Base-by-base conservation (phyloP, 2,113 vertebrate species). In the Siniperca knerii region DNA sequence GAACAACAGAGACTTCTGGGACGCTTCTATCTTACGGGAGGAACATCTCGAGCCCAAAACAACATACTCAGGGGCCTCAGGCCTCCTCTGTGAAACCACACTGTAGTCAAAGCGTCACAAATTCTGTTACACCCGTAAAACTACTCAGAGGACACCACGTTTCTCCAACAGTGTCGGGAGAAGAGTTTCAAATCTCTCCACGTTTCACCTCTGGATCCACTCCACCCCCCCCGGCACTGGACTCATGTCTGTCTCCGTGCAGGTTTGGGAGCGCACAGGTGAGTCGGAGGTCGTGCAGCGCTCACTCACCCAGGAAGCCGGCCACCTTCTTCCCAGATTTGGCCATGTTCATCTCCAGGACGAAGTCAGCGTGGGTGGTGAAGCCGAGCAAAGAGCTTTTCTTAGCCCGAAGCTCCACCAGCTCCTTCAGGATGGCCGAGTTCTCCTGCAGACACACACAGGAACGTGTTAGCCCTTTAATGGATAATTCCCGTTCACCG, bases 271-370 rank as follows among this genome's bases (percentile, higher is more conserved):
- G 33, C 70, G 13, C 4, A 23, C 35, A 29, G 37, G 60, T 18
- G 67, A 29, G 29, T 11, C 8, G 42, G 12, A 6, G 5, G 58
- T 23, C 8, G 7, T 7, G 0, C n/a, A 3, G 25, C 11, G 3
- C 48, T 50, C 46, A 25, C 88, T 89, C 95, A 99, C 98, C 98
- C 50, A 99, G 95, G 93, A 99, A 99, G 0, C 77, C 16, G 6
- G 97, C 95, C 92, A 99, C 98, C 0, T 94, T 95, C 87, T 90
- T 90, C 77, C 96, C 96, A 75, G 94, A 95, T 60, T 98, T 98
- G 62, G 97, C 97, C 98, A 99, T 99, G 95, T 99, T 99, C 98
- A 99, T 99, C 95, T 99, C 98, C 89, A 99, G 94, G 69, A 98
- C 96, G 0, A 99, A 99, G 95, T 99, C 98, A 0, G 98, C 97